A percentile compares a stretch with the other conserved stretches of the same genome.
phyloP scores from a whole-genome alignment of 64 coral and sea anemone species.

The Trachythela sp. region DNA sequence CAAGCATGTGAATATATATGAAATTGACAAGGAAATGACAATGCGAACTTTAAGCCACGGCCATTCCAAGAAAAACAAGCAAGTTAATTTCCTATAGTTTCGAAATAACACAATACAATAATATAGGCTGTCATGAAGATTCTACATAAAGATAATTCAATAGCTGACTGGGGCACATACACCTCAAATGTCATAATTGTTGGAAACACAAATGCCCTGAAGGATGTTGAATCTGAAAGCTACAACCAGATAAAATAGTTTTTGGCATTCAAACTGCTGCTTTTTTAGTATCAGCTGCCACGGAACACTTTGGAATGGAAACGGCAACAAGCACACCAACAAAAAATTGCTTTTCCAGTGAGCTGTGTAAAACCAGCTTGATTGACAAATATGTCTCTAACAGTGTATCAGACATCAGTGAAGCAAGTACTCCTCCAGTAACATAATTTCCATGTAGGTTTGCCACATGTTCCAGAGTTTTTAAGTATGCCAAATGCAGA shows the following conservation, averaged over 20 bases:
- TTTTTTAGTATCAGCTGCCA: constrained; percentile 39
- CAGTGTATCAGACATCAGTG: background rate
- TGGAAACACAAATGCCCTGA: background rate
- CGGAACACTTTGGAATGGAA: constrained; percentile 42
- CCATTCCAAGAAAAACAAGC: too few species aligned
- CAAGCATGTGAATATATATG: background rate
- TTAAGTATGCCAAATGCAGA: constrained; percentile 39
- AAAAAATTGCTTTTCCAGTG: background rate
- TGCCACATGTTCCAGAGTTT: background rate
- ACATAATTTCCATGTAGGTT: constrained; percentile 9
- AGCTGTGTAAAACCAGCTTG: background rate
- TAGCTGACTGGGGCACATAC: constrained; percentile 57
- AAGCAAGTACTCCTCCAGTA: background rate
- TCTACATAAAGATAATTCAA: constrained; percentile 52
- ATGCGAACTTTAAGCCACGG: too few species aligned
- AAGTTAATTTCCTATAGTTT: too few species aligned
- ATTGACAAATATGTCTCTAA: constrained; percentile 31
- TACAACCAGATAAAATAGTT: constrained; percentile 56
- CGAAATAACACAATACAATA: background rate
- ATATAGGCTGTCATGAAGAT: constrained; percentile 36
- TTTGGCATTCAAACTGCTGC: constrained; percentile 46
- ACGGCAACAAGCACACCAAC: background rate
- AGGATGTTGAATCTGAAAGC: constrained; percentile 11
- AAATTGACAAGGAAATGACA: background rate
- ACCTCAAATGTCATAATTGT: constrained; percentile 54